Evolutionary conservation across 1,140 invertebrate genomes (phyloP).

Genomic region (Monochamus saltuarius): DNA sequence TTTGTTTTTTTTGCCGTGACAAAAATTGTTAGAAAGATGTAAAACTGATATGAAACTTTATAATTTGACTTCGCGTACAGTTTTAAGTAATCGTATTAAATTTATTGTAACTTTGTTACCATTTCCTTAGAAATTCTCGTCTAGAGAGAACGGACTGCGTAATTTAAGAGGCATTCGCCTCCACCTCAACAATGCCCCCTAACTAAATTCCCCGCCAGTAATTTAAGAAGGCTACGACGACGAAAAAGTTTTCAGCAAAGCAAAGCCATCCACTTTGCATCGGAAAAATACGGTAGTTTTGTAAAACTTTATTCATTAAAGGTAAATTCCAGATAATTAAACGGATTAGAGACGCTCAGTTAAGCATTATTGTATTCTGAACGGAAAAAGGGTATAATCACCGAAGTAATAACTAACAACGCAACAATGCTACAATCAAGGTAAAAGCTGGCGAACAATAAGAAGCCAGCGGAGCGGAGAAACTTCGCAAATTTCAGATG

Average conservation of each 20-base stretch:
- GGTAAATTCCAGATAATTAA: conserved; percentile 36
- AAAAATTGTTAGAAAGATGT: no score
- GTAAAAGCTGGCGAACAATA: conserved; percentile 31
- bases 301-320: conserved; percentile 30
- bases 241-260: not conserved
- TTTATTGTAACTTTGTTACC: no score
- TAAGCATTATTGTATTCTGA: conserved; percentile 16
- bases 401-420: conserved; percentile 28
- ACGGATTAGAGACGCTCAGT: conserved; percentile 23
- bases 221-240: not conserved
- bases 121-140: conserved; percentile 5
- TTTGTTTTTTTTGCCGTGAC: no score
- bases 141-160: not conserved
- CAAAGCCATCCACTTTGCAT: conserved; percentile 4
- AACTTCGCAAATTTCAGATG: conserved; percentile 29
- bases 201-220: not conserved
- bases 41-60: no score
- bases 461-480: conserved; percentile 25
- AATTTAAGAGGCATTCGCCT: not conserved
- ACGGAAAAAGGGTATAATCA: conserved; percentile 5
- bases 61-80: no score
- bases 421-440: conserved; percentile 37
- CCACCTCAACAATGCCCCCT: not conserved
- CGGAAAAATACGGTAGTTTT: conserved; percentile 20
- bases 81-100: no score